A percentile compares a stretch with the other conserved stretches of the same genome.
phyloP scores from a whole-genome alignment of 2,888 invertebrate species.

The Tetragnatha montana region DNA sequence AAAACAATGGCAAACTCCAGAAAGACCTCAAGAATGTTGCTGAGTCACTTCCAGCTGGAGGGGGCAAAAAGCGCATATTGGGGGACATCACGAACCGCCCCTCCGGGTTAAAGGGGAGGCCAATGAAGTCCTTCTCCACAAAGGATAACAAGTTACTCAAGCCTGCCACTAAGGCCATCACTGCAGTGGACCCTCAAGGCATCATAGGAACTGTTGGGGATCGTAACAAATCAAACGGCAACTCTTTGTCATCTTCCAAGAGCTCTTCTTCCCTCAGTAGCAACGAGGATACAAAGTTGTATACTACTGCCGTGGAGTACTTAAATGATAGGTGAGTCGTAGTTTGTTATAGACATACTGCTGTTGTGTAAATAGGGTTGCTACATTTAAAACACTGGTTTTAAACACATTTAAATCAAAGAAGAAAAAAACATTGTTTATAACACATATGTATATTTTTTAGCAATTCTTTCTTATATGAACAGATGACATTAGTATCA shows the following conservation, averaged over 20 bases:
- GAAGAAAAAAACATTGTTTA: no score
- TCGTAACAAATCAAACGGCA: background rate
- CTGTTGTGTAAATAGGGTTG: no score
- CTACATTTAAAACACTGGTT: no score
- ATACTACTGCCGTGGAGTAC: constrained; percentile 18
- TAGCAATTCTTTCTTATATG: no score
- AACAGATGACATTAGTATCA: no score
- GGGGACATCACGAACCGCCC: constrained; percentile 70
- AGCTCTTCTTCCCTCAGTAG: constrained; percentile 10
- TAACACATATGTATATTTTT: no score
- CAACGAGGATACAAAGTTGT: constrained; percentile 5
- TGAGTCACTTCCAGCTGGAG: constrained; percentile 61
- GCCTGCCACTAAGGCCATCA: background rate
- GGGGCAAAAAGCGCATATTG: constrained; percentile 69
- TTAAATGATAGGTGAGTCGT: constrained; percentile 20
- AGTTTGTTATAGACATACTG: no score
- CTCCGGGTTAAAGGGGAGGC: background rate
- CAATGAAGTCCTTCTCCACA: background rate
- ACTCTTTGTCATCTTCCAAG: constrained; percentile 9
- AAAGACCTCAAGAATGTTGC: constrained; percentile 64
- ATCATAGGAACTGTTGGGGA: background rate
- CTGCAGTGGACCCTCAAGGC: background rate
- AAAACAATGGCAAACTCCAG: constrained; percentile 11
- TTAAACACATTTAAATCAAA: no score
- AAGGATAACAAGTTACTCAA: background rate